These are phyloP conservation scores for Pseudolaguvia tuberculata DNA, from an alignment of 2,113 vertebrate species.

Conservation along the genomic window DNA sequence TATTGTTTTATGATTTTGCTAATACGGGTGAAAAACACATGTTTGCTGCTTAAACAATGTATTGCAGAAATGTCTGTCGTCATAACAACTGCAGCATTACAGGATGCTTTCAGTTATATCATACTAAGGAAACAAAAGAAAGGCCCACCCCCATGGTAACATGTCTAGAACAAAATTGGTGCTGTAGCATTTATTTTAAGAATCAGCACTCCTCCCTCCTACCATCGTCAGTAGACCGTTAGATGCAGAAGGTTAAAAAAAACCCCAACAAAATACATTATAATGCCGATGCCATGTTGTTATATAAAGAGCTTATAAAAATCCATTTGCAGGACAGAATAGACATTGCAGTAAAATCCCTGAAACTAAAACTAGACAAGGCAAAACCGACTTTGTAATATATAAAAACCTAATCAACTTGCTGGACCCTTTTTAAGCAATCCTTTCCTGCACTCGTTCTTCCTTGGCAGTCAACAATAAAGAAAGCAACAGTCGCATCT, in stretches of 20 bases:
- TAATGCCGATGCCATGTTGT: background rate
- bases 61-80: slow-evolving; percentile 59
- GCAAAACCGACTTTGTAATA: background rate
- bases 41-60: slow-evolving; percentile 51
- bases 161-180: slow-evolving; percentile 50
- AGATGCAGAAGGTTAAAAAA: slow-evolving; percentile 21
- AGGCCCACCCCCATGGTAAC: slow-evolving; percentile 57
- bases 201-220: slow-evolving; percentile 20
- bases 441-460: background rate
- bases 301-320: slow-evolving; percentile 19
- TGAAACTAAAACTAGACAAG: slow-evolving; percentile 13
- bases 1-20: no score
- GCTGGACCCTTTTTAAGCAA: background rate
- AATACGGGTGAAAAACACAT: slow-evolving; percentile 24
- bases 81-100: slow-evolving; percentile 61
- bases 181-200: slow-evolving; percentile 44
- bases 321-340: background rate
- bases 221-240: background rate
- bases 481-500: slow-evolving; percentile 15
- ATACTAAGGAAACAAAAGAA: slow-evolving; percentile 50
- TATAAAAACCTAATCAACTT: slow-evolving; percentile 19
- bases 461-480: background rate
- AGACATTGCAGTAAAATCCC: background rate
- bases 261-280: background rate
- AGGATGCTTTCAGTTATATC: slow-evolving; percentile 45